Base-by-base conservation (phyloP, 2,797 vertebrate genomes). In the Esox lucius region DNA sequence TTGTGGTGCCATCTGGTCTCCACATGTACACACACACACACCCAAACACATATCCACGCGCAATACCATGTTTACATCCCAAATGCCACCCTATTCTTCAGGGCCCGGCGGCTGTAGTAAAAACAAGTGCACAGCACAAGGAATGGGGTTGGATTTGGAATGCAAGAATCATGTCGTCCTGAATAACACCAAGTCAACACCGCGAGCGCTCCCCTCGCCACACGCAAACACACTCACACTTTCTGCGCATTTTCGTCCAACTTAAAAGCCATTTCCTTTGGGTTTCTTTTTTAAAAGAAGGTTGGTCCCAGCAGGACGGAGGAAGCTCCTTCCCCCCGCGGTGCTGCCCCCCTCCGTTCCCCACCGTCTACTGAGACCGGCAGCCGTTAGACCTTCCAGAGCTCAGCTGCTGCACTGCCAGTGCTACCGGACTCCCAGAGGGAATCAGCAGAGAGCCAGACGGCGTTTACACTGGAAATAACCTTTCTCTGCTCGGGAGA, bases 401-500 rank as follows among this genome's bases (percentile, higher is more conserved):
- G 46, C 80, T 72, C 74, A 74, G 80, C 78, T 74, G 69, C 71
- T 76, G 5, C 84, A 75, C 79, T 76, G 28, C 73, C 81, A 78
- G 72, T 70, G 69, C 53, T 74, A 75, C 84, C 74, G 84, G 84
- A 77, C 80, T 73, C 64, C 80, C 70, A 75, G 68, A 78, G 81
- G 76, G 81, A 78, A n/a, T 73, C 80, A 81, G 74, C 42, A 61
- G 80, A 75, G 78, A 33, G 66, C 74, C 69, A 35, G 22, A 51
- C 78, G 67, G 83, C 84, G 80, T 82, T 85, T 85, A 82, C 78
- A 68, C 68, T 81, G 72, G 53, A 59, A 0, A 59, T 72, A 83
- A 76, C 78, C 73, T 76, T 67, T 66, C 46, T 67, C 68, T 39
- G 13, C 42, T 31, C 31, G 39, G 42, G 15, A 15, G 22, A 22